Percentiles rank a stretch among this genome's conserved stretches.
phyloP scores from a whole-genome alignment of 2,797 vertebrate species.

The Phyllotis vaccarum region DNA sequence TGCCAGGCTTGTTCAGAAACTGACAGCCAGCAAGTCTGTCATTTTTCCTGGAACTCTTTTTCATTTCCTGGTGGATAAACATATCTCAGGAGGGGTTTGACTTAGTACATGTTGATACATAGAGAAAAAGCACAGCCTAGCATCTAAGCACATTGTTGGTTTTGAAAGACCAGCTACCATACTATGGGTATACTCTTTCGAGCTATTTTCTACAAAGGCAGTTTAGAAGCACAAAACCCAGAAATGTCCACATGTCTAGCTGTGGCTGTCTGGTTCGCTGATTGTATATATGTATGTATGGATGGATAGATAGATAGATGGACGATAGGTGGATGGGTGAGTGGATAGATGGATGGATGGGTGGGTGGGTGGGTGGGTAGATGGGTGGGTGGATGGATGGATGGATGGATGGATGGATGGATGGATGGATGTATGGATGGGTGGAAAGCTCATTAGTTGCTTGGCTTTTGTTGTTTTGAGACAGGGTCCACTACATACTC shows the following conservation, averaged over 20 bases:
- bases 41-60: slow-evolving; percentile 55
- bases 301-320: background rate
- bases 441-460: background rate
- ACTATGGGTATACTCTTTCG: no score
- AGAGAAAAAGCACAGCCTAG: background rate
- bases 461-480: background rate
- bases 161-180: background rate
- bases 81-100: background rate
- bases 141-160: background rate
- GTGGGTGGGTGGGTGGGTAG: background rate
- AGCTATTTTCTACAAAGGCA: background rate
- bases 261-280: background rate
- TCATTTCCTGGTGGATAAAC: background rate
- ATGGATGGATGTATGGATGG: background rate
- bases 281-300: fast-evolving
- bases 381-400: background rate
- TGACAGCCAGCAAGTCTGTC: background rate
- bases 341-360: no score
- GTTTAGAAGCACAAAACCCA: background rate
- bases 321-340: no score
- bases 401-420: background rate
- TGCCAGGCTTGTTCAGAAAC: slow-evolving; percentile 19
- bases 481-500: background rate
- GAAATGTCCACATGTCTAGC: no score
- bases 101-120: background rate